These are phyloP conservation scores for Lithophane socia DNA, from an alignment of 2,888 invertebrate species.

Conservation along the genomic window DNA sequence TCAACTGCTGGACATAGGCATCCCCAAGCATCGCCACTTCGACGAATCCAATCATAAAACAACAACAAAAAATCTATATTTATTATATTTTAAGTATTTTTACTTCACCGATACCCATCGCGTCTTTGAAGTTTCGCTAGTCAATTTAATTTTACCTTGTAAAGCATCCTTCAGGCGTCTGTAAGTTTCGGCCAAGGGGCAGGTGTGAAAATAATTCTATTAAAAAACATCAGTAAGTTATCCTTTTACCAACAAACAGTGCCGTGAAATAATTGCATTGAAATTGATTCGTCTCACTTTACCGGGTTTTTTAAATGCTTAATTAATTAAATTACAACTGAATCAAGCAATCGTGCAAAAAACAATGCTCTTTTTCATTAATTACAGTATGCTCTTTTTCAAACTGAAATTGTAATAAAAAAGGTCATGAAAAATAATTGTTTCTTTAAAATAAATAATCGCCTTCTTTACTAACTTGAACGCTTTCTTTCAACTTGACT, in stretches of 20 bases:
- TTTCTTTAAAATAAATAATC: not conserved
- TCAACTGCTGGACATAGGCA: no score
- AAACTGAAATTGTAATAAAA: not conserved
- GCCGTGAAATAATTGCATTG: constrained; percentile 3
- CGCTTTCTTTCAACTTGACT: not conserved
- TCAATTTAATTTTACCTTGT: not conserved
- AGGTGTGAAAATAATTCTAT: not conserved
- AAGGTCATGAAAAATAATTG: not conserved
- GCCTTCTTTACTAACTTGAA: not conserved
- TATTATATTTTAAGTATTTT: no score
- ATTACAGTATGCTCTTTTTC: constrained; percentile 3
- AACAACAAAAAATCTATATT: not conserved
- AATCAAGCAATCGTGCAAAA: constrained; percentile 16
- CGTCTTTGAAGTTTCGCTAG: not conserved
- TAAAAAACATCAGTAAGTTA: constrained; percentile 1
- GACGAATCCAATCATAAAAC: not conserved
- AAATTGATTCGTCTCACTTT: constrained; percentile 30
- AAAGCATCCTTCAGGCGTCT: not conserved
- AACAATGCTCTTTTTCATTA: constrained; percentile 13
- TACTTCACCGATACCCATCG: not conserved
- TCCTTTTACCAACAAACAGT: not conserved
- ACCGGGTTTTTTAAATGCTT: constrained; percentile 5
- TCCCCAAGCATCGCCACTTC: no score
- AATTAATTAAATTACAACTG: constrained; percentile 25
- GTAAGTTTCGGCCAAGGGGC: not conserved